Conservation (phyloP, 2,797 vertebrate species). For the Basileuterus tristriatus region DNA sequence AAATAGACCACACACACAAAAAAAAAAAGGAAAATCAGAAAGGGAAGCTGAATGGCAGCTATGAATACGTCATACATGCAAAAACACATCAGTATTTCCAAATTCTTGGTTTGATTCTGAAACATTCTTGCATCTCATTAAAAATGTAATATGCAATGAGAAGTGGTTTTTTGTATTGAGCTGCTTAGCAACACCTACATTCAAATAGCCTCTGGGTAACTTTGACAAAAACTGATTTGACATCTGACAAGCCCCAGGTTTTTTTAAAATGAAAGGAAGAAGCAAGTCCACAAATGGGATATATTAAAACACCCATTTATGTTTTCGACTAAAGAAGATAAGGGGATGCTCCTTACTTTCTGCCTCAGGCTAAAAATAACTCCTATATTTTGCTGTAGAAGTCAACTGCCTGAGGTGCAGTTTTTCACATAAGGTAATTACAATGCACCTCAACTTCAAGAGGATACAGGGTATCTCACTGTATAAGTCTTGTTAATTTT, state of each 20-base stretch:
- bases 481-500: not conserved
- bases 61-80: not conserved
- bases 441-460: not conserved
- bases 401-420: not conserved
- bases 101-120: not conserved
- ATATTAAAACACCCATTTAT: not conserved
- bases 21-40: not conserved
- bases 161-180: not conserved
- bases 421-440: not conserved
- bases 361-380: conserved; percentile 19
- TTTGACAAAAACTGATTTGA: conserved; percentile 25
- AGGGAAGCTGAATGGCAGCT: not conserved
- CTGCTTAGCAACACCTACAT: conserved; percentile 34
- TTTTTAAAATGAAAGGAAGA: not conserved
- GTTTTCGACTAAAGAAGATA: not conserved
- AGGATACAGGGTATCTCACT: not conserved
- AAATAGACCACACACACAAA: not conserved
- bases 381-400: not conserved
- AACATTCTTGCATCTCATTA: not conserved
- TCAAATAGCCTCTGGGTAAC: not conserved
- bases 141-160: not conserved
- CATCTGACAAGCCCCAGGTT: not conserved
- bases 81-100: not conserved
- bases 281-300: not conserved
- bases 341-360: not conserved